Percentiles rank a stretch among this genome's conserved stretches.
These are phyloP conservation scores for Sepioteuthis lessoniana DNA, from an alignment of 2,888 invertebrate species.

Conservation along the genomic window DNA sequence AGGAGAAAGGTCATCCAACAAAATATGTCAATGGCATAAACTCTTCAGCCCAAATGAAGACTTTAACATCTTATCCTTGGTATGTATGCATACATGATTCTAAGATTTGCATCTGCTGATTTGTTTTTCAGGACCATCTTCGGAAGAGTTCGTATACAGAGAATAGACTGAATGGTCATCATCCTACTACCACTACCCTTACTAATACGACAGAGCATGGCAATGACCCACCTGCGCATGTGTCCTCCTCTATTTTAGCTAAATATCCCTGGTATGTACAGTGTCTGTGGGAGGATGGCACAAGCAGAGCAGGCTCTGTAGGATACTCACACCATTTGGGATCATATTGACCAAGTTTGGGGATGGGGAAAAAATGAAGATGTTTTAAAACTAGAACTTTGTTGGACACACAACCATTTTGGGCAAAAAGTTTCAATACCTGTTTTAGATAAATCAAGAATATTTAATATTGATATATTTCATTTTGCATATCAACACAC, in stretches of 20 bases:
- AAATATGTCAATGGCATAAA: conserved; percentile 45
- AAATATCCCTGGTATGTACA: conserved; percentile 47
- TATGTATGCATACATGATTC: conserved; percentile 40
- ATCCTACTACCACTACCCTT: conserved; percentile 35
- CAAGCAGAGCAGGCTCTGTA: background rate
- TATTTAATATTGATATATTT: background rate
- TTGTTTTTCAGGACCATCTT: conserved; percentile 39
- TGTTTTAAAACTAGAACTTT: background rate
- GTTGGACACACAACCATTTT: background rate
- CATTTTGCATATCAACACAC: background rate
- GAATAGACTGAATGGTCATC: conserved; percentile 40
- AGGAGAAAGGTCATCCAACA: conserved; percentile 24
- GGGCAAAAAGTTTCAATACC: background rate
- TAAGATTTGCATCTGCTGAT: background rate
- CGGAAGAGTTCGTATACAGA: conserved; percentile 43
- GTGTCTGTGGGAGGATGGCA: background rate
- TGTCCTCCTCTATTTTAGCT: conserved; percentile 41
- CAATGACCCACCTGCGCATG: conserved; percentile 37
- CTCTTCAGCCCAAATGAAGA: conserved; percentile 42
- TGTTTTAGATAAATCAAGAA: no score
- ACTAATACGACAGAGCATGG: conserved; percentile 46
- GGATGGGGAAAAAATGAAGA: background rate
- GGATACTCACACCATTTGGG: background rate
- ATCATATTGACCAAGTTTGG: background rate
- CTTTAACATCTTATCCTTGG: conserved; percentile 46